These are phyloP conservation scores for Coptodon rendalli DNA, from an alignment of 2,113 vertebrate species.

Conservation along the genomic window DNA sequence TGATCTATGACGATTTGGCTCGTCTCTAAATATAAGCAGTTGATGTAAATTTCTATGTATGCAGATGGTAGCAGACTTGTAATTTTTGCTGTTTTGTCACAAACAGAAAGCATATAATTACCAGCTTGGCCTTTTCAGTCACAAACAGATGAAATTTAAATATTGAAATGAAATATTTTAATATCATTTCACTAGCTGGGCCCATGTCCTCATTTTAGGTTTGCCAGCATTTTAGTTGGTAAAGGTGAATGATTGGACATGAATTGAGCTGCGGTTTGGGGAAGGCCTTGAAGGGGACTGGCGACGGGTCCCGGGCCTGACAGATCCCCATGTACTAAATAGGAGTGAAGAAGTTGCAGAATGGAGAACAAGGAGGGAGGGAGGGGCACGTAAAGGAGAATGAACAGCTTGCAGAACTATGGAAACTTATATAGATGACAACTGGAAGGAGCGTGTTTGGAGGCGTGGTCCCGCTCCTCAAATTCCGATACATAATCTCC, in stretches of 20 bases:
- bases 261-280: neutral
- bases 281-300: neutral
- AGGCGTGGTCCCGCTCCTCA: neutral
- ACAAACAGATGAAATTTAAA: neutral
- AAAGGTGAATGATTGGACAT: neutral
- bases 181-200: neutral
- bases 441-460: fast-evolving
- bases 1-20: neutral
- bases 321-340: fast-evolving
- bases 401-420: neutral
- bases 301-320: neutral
- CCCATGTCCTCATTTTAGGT: neutral
- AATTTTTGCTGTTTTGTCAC: neutral
- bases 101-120: neutral
- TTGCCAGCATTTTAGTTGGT: fast-evolving
- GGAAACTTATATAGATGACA: neutral
- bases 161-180: neutral
- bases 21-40: neutral
- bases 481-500: neutral
- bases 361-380: neutral
- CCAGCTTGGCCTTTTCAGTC: neutral
- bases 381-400: neutral
- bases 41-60: neutral
- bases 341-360: neutral
- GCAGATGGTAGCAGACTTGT: fast-evolving